Conservation (phyloP, 2,888 invertebrate species). For the Epinotia demarniana region DNA sequence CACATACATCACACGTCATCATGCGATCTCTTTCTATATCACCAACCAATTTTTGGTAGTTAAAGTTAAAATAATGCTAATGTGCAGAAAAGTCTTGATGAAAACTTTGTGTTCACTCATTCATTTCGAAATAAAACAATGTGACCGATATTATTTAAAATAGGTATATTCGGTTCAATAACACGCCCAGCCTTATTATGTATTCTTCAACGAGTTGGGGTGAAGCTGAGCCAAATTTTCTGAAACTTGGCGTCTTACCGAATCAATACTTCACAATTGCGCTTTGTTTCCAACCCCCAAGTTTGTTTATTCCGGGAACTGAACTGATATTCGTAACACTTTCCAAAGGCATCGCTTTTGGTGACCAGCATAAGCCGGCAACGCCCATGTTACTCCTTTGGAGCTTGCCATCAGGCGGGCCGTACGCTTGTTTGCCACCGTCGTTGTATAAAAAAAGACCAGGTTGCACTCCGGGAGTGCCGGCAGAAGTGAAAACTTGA, state of each 20-base stretch:
- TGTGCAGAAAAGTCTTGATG: not conserved
- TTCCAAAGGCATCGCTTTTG: not conserved
- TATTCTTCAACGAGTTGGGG: conserved; percentile 29
- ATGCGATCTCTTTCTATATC: not conserved
- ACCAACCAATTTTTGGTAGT: not conserved
- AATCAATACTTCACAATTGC: conserved; percentile 42
- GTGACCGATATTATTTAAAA: not conserved
- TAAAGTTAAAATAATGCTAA: not conserved
- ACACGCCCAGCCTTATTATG: conserved; percentile 8
- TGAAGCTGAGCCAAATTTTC: conserved; percentile 19
- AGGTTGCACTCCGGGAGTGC: too few relatives aligned
- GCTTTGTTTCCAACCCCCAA: conserved; percentile 36
- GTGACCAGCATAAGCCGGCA: not conserved
- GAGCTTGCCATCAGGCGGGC: too few relatives aligned
- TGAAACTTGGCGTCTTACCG: conserved; percentile 22
- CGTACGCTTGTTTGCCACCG: too few relatives aligned
- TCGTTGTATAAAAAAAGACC: too few relatives aligned
- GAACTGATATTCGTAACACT: conserved; percentile 9
- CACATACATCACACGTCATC: not conserved
- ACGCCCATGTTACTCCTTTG: too few relatives aligned
- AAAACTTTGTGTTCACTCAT: not conserved
- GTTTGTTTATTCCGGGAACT: conserved; percentile 36
- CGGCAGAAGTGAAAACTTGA: too few relatives aligned
- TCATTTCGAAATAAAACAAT: not conserved
- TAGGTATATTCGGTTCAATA: conserved; percentile 11